Evolutionary conservation across 2,888 invertebrate species (phyloP).

Genomic region (Lepidocyrtinus sp.): DNA sequence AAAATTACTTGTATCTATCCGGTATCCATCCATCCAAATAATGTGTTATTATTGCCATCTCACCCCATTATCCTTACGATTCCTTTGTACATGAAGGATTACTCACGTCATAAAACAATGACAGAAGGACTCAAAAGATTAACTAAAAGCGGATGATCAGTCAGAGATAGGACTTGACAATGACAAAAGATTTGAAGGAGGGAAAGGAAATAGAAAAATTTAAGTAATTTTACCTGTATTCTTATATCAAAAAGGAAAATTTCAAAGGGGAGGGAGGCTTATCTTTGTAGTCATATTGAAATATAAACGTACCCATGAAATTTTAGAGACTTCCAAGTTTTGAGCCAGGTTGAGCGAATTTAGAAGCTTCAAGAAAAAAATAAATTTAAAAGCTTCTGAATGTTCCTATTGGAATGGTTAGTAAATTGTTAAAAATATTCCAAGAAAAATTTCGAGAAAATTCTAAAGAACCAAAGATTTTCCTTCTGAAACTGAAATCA

Average conservation of each 20-base stretch:
- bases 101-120: conserved; percentile 17
- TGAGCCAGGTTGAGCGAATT: too few relatives aligned
- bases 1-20: conserved; percentile 30
- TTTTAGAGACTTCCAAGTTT: too few relatives aligned
- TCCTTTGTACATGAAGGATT: conserved; percentile 7
- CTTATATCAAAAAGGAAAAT: conserved; percentile 20
- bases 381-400: too few relatives aligned
- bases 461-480: too few relatives aligned
- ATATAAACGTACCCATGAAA: neutral
- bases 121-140: neutral
- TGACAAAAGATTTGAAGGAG: neutral
- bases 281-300: neutral
- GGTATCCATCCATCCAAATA: too few relatives aligned
- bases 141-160: neutral
- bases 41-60: conserved; percentile 1
- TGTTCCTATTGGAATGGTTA: too few relatives aligned
- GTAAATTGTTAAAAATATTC: too few relatives aligned
- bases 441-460: too few relatives aligned
- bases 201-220: conserved; percentile 19
- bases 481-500: too few relatives aligned
- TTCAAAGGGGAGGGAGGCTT: neutral
- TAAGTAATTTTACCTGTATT: conserved; percentile 43
- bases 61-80: conserved; percentile 5
- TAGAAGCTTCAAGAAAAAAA: too few relatives aligned
- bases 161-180: neutral